These are phyloP conservation scores for Drosophila quinaria DNA, from an alignment of 2,888 invertebrate genomes.

Conservation along the genomic window DNA sequence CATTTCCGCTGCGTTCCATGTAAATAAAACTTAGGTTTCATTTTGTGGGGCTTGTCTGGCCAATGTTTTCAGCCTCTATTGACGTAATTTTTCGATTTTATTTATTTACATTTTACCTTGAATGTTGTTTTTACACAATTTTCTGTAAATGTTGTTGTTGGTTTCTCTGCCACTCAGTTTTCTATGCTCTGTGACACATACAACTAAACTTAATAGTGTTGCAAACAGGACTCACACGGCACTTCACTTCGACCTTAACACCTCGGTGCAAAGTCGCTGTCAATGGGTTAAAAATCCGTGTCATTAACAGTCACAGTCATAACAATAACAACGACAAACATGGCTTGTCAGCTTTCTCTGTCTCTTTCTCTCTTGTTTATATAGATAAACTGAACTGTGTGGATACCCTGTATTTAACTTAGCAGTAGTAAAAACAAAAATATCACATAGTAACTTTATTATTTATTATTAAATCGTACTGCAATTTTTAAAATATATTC, in stretches of 20 bases:
- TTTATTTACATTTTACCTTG: constrained; percentile 67
- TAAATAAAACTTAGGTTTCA: neutral
- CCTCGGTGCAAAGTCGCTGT: constrained; percentile 21
- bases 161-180: constrained; percentile 5
- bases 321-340: constrained; percentile 13
- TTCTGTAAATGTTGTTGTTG: constrained; percentile 5
- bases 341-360: constrained; percentile 3
- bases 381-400: neutral
- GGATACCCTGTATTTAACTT: neutral
- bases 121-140: constrained; percentile 36
- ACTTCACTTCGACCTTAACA: constrained; percentile 38
- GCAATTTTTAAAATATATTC: neutral
- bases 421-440: neutral
- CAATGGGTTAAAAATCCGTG: constrained; percentile 26
- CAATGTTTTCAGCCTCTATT: constrained; percentile 17
- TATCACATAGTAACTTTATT: neutral
- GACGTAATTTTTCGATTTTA: constrained; percentile 54
- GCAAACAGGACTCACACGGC: constrained; percentile 11
- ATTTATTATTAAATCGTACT: neutral
- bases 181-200: constrained; percentile 12
- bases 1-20: neutral
- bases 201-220: constrained; percentile 4
- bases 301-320: constrained; percentile 25
- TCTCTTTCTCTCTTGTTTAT: constrained; percentile 4
- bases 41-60: constrained; percentile 7